phyloP scores from a whole-genome alignment of 2,113 vertebrate species.

The Lota lota region DNA sequence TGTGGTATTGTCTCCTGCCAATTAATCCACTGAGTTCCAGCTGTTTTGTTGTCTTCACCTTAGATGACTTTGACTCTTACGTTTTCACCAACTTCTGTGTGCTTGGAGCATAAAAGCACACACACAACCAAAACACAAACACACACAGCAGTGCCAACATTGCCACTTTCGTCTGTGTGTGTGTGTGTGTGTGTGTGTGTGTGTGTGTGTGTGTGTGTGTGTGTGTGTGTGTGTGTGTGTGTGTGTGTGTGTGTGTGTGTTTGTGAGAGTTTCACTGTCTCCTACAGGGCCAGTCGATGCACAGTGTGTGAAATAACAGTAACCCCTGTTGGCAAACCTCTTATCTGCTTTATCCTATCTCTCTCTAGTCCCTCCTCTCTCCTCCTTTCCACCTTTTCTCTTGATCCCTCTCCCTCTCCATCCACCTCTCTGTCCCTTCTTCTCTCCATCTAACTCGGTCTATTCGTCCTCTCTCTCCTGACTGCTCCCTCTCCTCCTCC shows the following conservation, averaged over 20 bases:
- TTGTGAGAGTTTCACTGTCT: background rate
- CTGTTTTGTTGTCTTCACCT: conserved; percentile 20
- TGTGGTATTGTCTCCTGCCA: conserved; percentile 39
- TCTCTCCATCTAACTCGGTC: background rate
- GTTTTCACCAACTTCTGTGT: background rate
- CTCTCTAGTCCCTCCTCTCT: conserved; percentile 6
- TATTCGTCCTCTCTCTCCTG: background rate
- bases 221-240: background rate
- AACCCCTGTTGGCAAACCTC: conserved; percentile 56
- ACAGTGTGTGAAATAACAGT: conserved; percentile 56
- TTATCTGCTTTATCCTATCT: conserved; percentile 27
- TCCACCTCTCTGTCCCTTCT: background rate
- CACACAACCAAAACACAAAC: background rate
- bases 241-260: background rate
- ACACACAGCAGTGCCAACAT: conserved; percentile 1
- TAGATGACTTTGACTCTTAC: background rate
- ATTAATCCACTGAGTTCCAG: conserved; percentile 38
- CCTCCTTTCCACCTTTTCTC: conserved; percentile 1
- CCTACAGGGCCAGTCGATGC: conserved; percentile 52
- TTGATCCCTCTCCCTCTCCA: background rate
- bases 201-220: background rate
- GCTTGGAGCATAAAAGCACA: background rate
- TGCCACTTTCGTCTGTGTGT: background rate
- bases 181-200: conserved; percentile 6
- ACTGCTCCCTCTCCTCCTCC: background rate